Evolutionary conservation across 53 echinoderm and acorn worm genomes (phyloP), one percentile per base, ranked within the genome.

Genomic region (Holothuria scabra): DNA sequence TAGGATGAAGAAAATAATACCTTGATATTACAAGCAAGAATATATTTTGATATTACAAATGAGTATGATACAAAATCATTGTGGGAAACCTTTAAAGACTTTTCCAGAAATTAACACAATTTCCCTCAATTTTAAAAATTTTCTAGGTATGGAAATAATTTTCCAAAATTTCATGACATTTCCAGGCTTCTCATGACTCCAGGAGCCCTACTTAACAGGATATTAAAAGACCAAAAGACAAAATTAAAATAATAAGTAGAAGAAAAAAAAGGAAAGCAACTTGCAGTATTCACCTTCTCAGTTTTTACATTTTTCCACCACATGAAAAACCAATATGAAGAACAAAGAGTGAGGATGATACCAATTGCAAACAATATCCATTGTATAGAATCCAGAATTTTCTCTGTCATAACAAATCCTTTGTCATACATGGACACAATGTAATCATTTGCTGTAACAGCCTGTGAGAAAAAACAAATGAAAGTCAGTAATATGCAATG

Each of bases 401-500:
- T 88, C n/a, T 88, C 91, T 8, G 93, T 86, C 69, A 88, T 63
- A 32, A 85, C 86, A 32, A 95, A 92, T 12, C 95, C 95, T 1
- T 37, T 92, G 35, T 95, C 68, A 63, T 95, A 95, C 83, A 85
- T 71, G n/a, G 78, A 83, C 20, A 95, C 68, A 23, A 95, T 90
- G 37, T 82, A 59, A 11, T 95, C 92, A 72, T 89, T 64, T 18
- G 81, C 95, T 29, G 81, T 78, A 8, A 95, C 95, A 31, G 78
- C 83, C 95, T 95, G 89, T 46, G 56, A 76, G 22, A 74, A 28
- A 38, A 16, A 84, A n/a, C 23, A 83, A 25, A 28, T 11, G 8
- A 32, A 35, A 24, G 38, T 9, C 44, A 72, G 1, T 16, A 52
- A 52, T 18, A 52, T 52, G 16, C 18, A 18, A 18, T 52, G 52